These are phyloP conservation scores for Scelioninae gen. 1 DNA, from an alignment of 2,888 invertebrate species.

Conservation along the genomic window DNA sequence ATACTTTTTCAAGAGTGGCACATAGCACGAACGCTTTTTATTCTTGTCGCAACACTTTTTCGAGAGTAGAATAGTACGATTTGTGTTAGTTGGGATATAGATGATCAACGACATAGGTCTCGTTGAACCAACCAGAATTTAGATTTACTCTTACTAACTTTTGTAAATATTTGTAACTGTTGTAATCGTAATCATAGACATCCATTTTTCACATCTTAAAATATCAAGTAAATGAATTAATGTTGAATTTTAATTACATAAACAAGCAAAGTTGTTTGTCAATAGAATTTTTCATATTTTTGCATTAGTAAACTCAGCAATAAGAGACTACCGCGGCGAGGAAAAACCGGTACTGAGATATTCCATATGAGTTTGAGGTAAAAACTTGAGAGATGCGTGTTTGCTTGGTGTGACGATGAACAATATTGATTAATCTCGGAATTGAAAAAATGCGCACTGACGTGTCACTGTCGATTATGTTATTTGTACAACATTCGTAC, in stretches of 20 bases:
- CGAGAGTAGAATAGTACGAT: slow-evolving; percentile 41
- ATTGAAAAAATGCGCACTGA: slow-evolving; percentile 39
- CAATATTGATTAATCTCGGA: slow-evolving; percentile 47
- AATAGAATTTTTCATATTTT: too few relatives aligned
- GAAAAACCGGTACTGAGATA: slow-evolving; percentile 90
- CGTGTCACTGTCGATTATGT: slow-evolving; percentile 47
- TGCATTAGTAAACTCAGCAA: slow-evolving; percentile 78
- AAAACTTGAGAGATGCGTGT: slow-evolving; percentile 69
- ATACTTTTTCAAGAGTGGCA: slow-evolving; percentile 68
- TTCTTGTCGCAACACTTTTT: slow-evolving; percentile 56
- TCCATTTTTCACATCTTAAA: too few relatives aligned
- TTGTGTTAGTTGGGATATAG: slow-evolving; percentile 43
- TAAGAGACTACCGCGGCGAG: slow-evolving; percentile 81
- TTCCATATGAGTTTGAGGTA: slow-evolving; percentile 92
- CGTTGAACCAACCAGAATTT: not conserved
- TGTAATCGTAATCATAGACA: slow-evolving; percentile 1
- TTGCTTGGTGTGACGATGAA: slow-evolving; percentile 67
- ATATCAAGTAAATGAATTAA: too few relatives aligned
- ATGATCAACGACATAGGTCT: slow-evolving; percentile 23
- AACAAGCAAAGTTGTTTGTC: too few relatives aligned
- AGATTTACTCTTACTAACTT: slow-evolving; percentile 37
- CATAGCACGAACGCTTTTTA: slow-evolving; percentile 76
- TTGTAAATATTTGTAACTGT: slow-evolving; percentile 23
- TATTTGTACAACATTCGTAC: slow-evolving; percentile 37
- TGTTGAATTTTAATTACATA: too few relatives aligned